A percentile compares a stretch with the other conserved stretches of the same genome.
These are phyloP conservation scores for western clawed frog (Xenopus tropicalis) DNA, from an alignment of 2,113 vertebrate genomes.

Conservation along the genomic window UCB_Xtro_10.0 CM004450.2:8758501-8759000, in stretches of 20 bases:
- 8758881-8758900: conserved; percentile 5
- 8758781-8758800: background rate
- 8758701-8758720: too few relatives aligned
- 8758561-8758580: too few relatives aligned
- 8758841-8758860: conserved; percentile 4
- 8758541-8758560: too few relatives aligned
- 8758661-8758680: too few relatives aligned
- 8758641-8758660: too few relatives aligned
- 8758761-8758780: background rate
- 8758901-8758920: conserved; percentile 8
- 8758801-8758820: background rate
- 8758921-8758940: background rate
- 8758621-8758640: too few relatives aligned
- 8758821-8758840: background rate
- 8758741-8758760: background rate
- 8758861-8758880: conserved; percentile 6
- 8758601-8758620: too few relatives aligned
- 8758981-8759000: background rate
- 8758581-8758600: too few relatives aligned
- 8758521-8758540: too few relatives aligned
- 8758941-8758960: background rate
- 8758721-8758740: background rate
- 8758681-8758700: too few relatives aligned
- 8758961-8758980: background rate
- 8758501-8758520: too few relatives aligned